Evolutionary conservation across 2,113 vertebrate species (phyloP).

Genomic region (Halcyon malimbica): DNA sequence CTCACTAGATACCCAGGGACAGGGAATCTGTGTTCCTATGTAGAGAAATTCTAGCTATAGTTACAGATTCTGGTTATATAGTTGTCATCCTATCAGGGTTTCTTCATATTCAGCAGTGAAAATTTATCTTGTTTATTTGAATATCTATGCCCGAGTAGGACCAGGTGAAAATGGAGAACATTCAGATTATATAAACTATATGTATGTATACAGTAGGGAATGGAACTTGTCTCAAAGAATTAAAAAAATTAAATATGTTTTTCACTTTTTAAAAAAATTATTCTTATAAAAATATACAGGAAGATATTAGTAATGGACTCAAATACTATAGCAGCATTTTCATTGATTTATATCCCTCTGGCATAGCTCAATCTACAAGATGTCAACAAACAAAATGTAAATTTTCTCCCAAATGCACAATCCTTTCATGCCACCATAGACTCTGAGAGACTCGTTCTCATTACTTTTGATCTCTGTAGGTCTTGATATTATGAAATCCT

Average conservation of each 20-base stretch:
- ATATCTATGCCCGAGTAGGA: background rate
- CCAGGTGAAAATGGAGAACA: background rate
- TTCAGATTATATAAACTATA: background rate
- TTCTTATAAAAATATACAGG: background rate
- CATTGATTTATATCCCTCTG: slow-evolving; percentile 61
- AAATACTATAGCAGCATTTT: background rate
- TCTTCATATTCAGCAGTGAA: background rate
- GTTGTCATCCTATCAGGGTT: background rate
- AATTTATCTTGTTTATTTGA: background rate
- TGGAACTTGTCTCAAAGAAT: background rate
- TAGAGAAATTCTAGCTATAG: background rate
- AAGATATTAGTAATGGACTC: background rate
- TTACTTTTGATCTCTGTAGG: slow-evolving; percentile 56
- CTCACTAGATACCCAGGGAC: background rate
- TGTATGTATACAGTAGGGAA: background rate
- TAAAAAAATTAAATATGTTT: background rate
- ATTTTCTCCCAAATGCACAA: background rate
- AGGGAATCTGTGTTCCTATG: background rate
- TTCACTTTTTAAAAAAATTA: background rate
- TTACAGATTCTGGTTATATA: background rate
- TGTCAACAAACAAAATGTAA: slow-evolving; percentile 23
- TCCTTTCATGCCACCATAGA: slow-evolving; percentile 42
- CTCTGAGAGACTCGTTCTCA: slow-evolving; percentile 24
- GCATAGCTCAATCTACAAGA: slow-evolving; percentile 45
- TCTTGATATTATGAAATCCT: slow-evolving; percentile 41